phyloP scores from a whole-genome alignment of 1,140 invertebrate genomes.

The Drosophila bipectinata region DNA sequence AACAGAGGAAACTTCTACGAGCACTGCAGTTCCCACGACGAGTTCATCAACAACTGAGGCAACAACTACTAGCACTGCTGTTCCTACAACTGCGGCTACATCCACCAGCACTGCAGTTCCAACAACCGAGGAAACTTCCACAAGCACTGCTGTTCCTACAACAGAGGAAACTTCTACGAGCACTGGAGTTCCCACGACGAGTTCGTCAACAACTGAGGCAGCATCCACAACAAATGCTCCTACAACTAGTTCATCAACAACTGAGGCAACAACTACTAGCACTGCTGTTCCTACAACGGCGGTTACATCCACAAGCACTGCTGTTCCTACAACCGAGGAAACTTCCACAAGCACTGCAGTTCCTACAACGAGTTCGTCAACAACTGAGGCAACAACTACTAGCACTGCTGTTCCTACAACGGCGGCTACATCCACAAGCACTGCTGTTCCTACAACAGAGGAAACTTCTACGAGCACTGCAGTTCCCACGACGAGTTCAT shows the following conservation, averaged over 20 bases:
- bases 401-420: no score
- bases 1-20: background rate
- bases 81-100: background rate
- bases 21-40: background rate
- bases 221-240: background rate
- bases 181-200: background rate
- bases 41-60: background rate
- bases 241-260: background rate
- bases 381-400: no score
- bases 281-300: background rate
- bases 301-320: background rate
- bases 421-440: no score
- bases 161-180: background rate
- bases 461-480: no score
- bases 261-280: background rate
- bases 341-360: background rate
- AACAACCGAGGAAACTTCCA: background rate
- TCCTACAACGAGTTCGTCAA: background rate
- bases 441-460: background rate
- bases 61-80: conserved; percentile 7
- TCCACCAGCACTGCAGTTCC: conserved; percentile 1
- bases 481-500: no score
- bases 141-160: background rate
- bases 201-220: background rate
- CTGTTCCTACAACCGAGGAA: background rate